Percentiles rank a stretch among this genome's conserved stretches.
Evolutionary conservation across 1,140 invertebrate genomes (phyloP).

Genomic region (Watersipora subatra): DNA sequence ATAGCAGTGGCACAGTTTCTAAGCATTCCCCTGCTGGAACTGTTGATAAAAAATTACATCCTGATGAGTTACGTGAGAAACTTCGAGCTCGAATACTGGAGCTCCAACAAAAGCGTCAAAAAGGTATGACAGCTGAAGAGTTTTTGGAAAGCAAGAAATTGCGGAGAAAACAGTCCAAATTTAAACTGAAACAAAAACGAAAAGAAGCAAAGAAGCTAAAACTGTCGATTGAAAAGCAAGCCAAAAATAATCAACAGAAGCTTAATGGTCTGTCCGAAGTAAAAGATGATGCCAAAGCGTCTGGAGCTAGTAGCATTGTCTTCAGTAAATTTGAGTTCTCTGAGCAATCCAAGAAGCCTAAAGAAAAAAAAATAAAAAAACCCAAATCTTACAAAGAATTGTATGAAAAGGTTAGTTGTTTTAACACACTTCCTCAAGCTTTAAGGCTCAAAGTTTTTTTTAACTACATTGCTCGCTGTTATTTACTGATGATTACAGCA

Average conservation of each 20-base stretch:
- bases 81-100: not conserved
- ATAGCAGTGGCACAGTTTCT: no score
- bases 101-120: not conserved
- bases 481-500: no score
- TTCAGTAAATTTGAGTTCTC: constrained; percentile 69
- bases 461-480: no score
- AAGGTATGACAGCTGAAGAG: not conserved
- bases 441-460: no score
- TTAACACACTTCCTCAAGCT: no score
- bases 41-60: no score
- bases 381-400: constrained; percentile 49
- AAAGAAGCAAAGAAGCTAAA: not conserved
- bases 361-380: constrained; percentile 43
- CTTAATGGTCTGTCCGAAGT: not conserved
- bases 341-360: constrained; percentile 32
- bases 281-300: not conserved
- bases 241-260: not conserved
- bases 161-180: not conserved
- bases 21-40: no score
- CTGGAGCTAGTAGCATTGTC: constrained; percentile 52
- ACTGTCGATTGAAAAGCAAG: not conserved
- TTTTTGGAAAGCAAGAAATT: not conserved
- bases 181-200: not conserved
- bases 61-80: not conserved
- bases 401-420: constrained; percentile 48